Evolutionary conservation across 2,888 invertebrate genomes (phyloP), one percentile per base, ranked within the genome.

Genomic region (Drosophila vallismaia): DNA sequence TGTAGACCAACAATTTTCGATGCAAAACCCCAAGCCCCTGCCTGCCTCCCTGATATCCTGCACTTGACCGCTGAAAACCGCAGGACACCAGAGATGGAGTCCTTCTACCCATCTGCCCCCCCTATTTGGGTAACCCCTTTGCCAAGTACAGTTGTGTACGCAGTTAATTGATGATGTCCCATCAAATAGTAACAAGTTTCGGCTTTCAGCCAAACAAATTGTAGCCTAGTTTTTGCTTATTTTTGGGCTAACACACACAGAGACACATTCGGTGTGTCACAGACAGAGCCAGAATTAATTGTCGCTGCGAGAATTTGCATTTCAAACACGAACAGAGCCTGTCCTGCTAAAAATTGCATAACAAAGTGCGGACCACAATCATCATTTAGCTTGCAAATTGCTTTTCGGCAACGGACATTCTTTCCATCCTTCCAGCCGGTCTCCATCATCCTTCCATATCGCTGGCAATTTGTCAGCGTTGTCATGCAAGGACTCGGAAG

Each of bases 361-460:
- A 64, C 64, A 67, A 64, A 67, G 54, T 64, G 64, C 42, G 48
- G 64, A 14, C n/a, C 29, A 52, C 52, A 51, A 67, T 49, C 64
- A 66, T 63, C 64, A 66, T 62, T 68, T 72, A 66, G 72, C 59
- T 75, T 63, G 60, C 67, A 80, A 77, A 77, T 80, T 73, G 77
- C 69, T 75, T 77, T 64, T 49, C 42, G 66, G 48, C 42, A 44
- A 45, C 53, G 57, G 60, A 66, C 66, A 45, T 36, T 12, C 29
- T 24, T 5, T 48, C 44, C 64, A 31, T 40, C 55, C 54, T 42
- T 4, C 42, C 33, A 9, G 10, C 44, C 10, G 38, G 40, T 14
- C 12, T 50, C 50, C 45, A 60, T 60, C 56, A 19, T 56, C 50
- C 64, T 71, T 50, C 50, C 64, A 50, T 59, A 57, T 48, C 51